These are phyloP conservation scores for Epinephelus awoara DNA, from an alignment of 2,797 vertebrate genomes.

Conservation along the genomic window DNA sequence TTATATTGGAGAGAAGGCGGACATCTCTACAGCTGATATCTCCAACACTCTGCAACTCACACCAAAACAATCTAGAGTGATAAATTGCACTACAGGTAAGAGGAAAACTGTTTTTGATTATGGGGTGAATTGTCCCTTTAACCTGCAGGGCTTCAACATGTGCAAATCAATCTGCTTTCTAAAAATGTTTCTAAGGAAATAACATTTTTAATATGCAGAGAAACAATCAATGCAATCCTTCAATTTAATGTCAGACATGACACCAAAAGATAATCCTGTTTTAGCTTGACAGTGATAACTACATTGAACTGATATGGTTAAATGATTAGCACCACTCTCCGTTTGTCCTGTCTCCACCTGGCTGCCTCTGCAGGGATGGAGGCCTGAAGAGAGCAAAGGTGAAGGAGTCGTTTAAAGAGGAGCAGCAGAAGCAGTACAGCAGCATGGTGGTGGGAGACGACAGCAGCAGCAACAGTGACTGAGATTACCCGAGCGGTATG, in stretches of 20 bases:
- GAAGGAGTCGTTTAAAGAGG: constrained; percentile 92
- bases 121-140: no score
- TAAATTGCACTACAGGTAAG: no score
- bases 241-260: neutral
- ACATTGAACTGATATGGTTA: neutral
- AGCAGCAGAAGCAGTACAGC: constrained; percentile 98
- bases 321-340: neutral
- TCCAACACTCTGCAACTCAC: no score
- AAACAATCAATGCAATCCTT: neutral
- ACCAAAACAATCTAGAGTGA: no score
- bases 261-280: neutral
- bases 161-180: no score
- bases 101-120: no score
- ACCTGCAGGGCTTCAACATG: no score
- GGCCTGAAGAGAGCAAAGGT: constrained; percentile 95
- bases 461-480: constrained; percentile 79
- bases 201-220: neutral
- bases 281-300: neutral
- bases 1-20: no score
- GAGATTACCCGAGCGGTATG: constrained; percentile 10
- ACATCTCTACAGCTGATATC: no score
- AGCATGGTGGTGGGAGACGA: constrained; percentile 92
- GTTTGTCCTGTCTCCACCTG: neutral
- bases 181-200: no score
- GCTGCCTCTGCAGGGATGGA: constrained; percentile 90